Evolutionary conservation across 2,113 vertebrate species (phyloP).

Genomic region (Lepus americanus): DNA sequence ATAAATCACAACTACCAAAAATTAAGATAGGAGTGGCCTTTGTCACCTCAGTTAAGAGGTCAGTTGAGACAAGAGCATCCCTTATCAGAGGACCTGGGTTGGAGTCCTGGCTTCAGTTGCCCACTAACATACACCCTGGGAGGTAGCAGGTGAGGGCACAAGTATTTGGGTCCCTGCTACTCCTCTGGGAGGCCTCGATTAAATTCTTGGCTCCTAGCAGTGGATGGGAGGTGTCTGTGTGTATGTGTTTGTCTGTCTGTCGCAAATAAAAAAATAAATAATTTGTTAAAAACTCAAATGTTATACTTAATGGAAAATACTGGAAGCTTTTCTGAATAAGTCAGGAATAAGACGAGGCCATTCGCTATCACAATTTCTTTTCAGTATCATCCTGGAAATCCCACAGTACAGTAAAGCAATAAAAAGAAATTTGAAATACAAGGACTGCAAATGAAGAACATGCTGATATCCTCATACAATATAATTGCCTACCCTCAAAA

Average conservation of each 20-base stretch:
- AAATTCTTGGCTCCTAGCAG: too few species aligned
- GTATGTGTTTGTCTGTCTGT: too few species aligned
- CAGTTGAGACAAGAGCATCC: too few species aligned
- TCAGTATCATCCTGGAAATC: background rate
- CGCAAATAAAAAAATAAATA: too few species aligned
- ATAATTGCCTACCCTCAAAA: background rate
- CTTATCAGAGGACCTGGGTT: too few species aligned
- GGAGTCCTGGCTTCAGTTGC: too few species aligned
- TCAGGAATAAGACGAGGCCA: conserved; percentile 1
- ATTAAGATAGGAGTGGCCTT: background rate
- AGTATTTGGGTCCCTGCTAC: too few species aligned
- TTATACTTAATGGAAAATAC: background rate
- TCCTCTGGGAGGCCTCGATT: too few species aligned
- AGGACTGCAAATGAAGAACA: background rate
- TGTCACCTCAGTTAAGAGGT: too few species aligned
- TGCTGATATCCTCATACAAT: background rate
- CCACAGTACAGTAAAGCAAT: background rate
- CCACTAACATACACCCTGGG: too few species aligned
- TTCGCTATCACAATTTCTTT: background rate
- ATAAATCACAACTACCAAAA: conserved; percentile 15
- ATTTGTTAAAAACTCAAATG: background rate
- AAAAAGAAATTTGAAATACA: background rate
- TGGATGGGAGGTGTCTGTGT: too few species aligned
- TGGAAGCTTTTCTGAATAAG: background rate
- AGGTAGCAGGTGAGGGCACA: too few species aligned